Base-by-base conservation (phyloP, 2,797 vertebrate species). In the Macroramphosus scolopax region DNA sequence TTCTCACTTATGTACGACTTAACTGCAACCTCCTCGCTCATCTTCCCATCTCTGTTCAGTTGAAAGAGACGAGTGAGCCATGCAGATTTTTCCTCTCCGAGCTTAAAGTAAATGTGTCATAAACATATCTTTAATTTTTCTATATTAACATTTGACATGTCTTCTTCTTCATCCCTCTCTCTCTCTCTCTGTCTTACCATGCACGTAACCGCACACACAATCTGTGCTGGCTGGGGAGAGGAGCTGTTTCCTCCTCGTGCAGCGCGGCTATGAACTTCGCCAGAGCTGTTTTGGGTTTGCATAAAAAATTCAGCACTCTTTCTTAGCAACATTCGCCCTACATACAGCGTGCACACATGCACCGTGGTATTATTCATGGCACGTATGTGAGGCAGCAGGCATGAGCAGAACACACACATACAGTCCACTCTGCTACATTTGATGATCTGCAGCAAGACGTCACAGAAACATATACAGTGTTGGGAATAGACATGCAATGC, bases 281-380 rank as follows among this genome's bases (percentile, higher is more conserved):
- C 68, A 64, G 77, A 78, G 79, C 82, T 80, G 74, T 82, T 88
- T 86, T 82, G 75, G 78, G 71, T 52, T 77, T 13, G 16, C 80
- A 88, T 88, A 56, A 89, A 89, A 88, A 85, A 86, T 88, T 83
- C 78, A 89, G 52, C 41, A 66, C 63, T 63, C 71, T 83, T 79
- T 83, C 78, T 82, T 59, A 61, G 76, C 78, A 82, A 72, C 80
- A 77, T 85, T 83, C 12, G 81, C 66, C 87, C 87, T 84, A 88
- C 71, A 88, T 88, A 83, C 60, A 32, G 66, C 71, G 66, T 56
- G 33, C 70, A 51, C 51, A 36, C 62, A 72, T 59, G 70, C 70
- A 72, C 66, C 66, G 26, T 15, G 34, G 57, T 49, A 71, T 77
- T 69, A 75, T 74, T 84, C 63, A 73, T 64, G 62, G 30, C 26